These are phyloP conservation scores for Halocaridina rubra DNA, from an alignment of 2,888 invertebrate genomes.

Conservation along the genomic window DNA sequence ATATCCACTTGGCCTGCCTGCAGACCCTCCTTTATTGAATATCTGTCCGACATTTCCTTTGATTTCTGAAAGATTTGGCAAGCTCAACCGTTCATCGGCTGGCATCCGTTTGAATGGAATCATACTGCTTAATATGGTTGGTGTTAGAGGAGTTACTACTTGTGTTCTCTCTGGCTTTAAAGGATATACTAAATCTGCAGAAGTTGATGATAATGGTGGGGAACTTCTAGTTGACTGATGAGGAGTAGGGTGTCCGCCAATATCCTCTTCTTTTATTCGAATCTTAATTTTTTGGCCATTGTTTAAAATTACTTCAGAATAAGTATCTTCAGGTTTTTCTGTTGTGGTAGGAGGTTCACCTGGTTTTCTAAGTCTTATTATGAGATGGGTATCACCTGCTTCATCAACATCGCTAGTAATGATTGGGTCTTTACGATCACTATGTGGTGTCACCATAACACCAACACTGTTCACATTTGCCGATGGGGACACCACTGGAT, in stretches of 20 bases:
- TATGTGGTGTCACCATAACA: not conserved
- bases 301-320: not conserved
- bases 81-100: slow-evolving; percentile 12
- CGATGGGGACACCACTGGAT: not conserved
- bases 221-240: not conserved
- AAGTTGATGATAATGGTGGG: not conserved
- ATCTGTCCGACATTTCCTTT: not conserved
- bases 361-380: not conserved
- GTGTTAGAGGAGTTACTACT: not conserved
- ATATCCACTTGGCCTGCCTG: not conserved
- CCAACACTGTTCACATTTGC: not conserved
- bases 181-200: not conserved
- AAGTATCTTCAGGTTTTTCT: not conserved
- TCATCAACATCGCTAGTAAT: not conserved
- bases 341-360: not conserved
- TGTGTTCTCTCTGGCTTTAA: too few species aligned
- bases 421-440: not conserved
- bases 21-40: not conserved
- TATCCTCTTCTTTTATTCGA: not conserved
- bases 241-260: not conserved
- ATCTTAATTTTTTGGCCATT: not conserved
- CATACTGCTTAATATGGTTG: not conserved
- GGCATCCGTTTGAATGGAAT: not conserved
- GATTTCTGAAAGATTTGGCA: not conserved
- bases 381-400: not conserved